Base-by-base conservation (phyloP, 2,888 invertebrate genomes). In the Meiosimyza platycephala region DNA sequence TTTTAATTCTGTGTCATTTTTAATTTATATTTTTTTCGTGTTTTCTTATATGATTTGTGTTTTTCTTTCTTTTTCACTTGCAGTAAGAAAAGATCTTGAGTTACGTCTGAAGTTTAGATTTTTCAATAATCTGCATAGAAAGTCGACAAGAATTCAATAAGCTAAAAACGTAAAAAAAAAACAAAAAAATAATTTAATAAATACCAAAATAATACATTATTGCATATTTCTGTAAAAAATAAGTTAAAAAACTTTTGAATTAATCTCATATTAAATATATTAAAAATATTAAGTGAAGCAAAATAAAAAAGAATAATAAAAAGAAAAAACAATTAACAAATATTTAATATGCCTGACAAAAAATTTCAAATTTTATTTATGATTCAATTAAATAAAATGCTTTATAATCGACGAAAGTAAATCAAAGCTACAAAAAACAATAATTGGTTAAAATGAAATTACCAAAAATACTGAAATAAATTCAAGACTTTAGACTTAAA, bases 41-140 rank as follows among this genome's bases (percentile, higher is more conserved):
- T 64, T 64, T 75, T 76, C 70, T 79, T 78, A 77, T 79, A 79
- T 80, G 76, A 81, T 74, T 76, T 69, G 63, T 75, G 68, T 76
- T 79, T 76, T 54, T 79, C 72, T 79, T 75, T 78, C 80, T 79
- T 80, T 81, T 78, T 79, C 79, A 78, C 80, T 81, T 82, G 79
- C 94, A 95, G 95, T 95, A 94, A 94, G 95, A 93, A 95, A 95
- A 95, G 95, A 95, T 91, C 93, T 95, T 92, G 94, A 94, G 90
- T 93, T 95, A 92, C 94, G 95, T 91, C 94, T 95, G 90, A 94
- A 94, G 92, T 95, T 94, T 94, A 92, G 95, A 92, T 95, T 95
- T 93, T 95, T 95, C 94, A 95, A 94, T 92, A 93, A 93, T 90
- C 91, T 93, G 89, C 94, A 93, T 91, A 94, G 94, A 92, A 92